Evolutionary conservation across 1,140 invertebrate genomes (phyloP).

Genomic region (Planococcus citri): DNA sequence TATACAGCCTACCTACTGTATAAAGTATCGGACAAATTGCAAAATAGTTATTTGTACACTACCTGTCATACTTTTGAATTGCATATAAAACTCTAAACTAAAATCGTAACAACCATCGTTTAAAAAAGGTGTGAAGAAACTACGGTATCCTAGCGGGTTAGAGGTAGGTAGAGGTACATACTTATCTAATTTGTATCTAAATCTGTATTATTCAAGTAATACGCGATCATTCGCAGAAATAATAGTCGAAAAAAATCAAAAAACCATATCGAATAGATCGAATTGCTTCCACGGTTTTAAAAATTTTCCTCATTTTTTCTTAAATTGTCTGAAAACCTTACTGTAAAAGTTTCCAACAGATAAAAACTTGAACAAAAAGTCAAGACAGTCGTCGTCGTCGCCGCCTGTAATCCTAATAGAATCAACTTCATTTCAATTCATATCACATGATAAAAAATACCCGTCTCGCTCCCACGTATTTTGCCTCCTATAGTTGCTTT

Average conservation of each 20-base stretch:
- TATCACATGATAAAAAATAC: constrained; percentile 13
- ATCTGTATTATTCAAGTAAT: no score
- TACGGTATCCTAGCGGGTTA: no score
- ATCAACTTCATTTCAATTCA: constrained; percentile 20
- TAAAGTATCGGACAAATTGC: neutral
- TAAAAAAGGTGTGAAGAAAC: no score
- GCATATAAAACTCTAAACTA: no score
- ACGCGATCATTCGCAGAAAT: no score
- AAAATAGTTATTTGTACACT: no score
- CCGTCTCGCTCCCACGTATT: neutral
- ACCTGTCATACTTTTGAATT: no score
- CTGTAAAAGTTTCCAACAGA: constrained; percentile 13
- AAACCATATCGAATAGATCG: neutral
- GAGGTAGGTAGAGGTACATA: no score
- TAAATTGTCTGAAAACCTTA: constrained; percentile 13
- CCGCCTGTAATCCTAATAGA: constrained; percentile 17
- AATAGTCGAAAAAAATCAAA: no score
- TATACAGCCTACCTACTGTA: neutral
- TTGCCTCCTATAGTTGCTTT: neutral
- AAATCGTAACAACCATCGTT: no score
- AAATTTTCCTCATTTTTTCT: neutral
- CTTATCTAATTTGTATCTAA: no score
- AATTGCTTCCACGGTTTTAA: neutral
- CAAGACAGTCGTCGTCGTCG: constrained; percentile 15
- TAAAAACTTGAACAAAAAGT: constrained; percentile 14